Evolutionary conservation across 2,797 vertebrate species (phyloP).

Genomic region (Catamblyrhynchus diadema): DNA sequence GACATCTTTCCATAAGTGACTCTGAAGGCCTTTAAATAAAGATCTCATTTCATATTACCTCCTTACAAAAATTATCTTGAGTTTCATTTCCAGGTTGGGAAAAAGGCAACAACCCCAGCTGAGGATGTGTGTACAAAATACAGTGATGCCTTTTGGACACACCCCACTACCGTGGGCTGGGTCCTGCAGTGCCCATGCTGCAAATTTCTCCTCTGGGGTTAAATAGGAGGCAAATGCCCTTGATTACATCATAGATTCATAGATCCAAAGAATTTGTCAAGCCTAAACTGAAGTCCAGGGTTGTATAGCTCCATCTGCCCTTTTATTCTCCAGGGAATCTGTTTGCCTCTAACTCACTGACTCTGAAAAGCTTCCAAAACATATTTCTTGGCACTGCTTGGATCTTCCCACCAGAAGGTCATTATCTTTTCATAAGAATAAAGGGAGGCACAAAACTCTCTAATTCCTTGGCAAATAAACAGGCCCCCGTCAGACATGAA

Average conservation of each 20-base stretch:
- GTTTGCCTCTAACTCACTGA: background rate
- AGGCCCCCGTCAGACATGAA: background rate
- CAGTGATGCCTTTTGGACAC: background rate
- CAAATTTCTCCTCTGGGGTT: background rate
- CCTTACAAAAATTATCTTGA: background rate
- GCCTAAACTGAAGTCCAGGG: background rate
- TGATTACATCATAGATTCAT: background rate
- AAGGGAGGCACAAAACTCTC: background rate
- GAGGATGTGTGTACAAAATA: accelerated
- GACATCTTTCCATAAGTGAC: background rate
- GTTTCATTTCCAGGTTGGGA: background rate
- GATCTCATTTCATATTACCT: background rate
- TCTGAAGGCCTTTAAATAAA: background rate
- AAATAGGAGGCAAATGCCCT: background rate
- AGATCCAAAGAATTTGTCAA: background rate
- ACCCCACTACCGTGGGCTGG: background rate
- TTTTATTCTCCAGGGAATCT: background rate
- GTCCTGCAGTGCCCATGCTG: background rate
- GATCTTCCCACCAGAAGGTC: constrained; percentile 29
- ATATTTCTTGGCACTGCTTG: constrained; percentile 12
- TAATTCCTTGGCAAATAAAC: constrained; percentile 21
- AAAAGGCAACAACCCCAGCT: background rate
- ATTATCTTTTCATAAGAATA: background rate
- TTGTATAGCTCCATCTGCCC: background rate
- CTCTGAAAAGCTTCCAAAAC: background rate